Conservation (phyloP, 2,888 invertebrate genomes). For the Nasonovia ribisnigri region DNA sequence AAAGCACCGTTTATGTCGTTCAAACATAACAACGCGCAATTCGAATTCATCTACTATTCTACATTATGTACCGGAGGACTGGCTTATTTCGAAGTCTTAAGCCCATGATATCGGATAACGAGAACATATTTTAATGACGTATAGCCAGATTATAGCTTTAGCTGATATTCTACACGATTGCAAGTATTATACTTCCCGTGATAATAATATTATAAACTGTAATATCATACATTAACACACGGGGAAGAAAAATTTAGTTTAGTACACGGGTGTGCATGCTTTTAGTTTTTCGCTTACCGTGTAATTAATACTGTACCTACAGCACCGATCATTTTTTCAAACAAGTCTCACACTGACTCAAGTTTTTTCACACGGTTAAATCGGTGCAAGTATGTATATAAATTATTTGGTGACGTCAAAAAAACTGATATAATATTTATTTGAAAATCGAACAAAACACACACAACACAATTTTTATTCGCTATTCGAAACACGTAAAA, state of each 20-base stretch:
- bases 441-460: background rate
- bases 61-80: too few species aligned
- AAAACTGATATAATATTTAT: background rate
- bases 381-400: background rate
- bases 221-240: background rate
- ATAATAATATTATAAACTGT: background rate
- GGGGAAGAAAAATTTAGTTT: background rate
- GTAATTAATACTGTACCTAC: background rate
- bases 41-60: background rate
- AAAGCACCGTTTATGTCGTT: background rate
- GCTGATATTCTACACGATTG: background rate
- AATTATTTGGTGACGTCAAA: background rate
- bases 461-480: background rate
- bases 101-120: background rate
- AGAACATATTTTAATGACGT: too few species aligned
- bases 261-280: background rate
- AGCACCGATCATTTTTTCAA: background rate
- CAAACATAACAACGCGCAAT: background rate
- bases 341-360: background rate
- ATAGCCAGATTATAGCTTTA: background rate
- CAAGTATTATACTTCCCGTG: background rate
- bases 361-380: background rate
- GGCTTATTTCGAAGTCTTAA: conserved; percentile 1
- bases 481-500: background rate
- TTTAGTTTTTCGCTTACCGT: background rate